These are phyloP conservation scores for Lasioglossum albipes DNA, from an alignment of 1,140 invertebrate genomes.

Conservation along the genomic window DNA sequence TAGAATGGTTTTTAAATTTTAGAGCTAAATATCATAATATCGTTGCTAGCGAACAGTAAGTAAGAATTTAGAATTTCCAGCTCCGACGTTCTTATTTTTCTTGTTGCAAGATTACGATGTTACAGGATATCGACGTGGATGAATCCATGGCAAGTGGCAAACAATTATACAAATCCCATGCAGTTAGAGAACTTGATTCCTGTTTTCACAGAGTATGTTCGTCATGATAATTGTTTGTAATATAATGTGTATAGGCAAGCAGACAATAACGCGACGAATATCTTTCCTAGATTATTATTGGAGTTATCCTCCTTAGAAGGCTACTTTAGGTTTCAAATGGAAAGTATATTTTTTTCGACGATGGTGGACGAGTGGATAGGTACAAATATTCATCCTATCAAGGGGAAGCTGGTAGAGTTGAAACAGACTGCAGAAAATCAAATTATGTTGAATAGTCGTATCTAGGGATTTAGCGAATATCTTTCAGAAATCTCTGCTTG, in stretches of 20 bases:
- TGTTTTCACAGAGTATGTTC: constrained; percentile 80
- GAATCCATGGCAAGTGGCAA: constrained; percentile 85
- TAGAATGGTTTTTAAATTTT: constrained; percentile 82
- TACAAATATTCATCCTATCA: constrained; percentile 80
- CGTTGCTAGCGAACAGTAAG: constrained; percentile 84
- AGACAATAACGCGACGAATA: constrained; percentile 8
- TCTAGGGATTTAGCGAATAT: constrained; percentile 51
- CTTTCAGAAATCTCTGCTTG: constrained; percentile 27
- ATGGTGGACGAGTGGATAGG: constrained; percentile 82
- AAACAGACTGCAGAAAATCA: constrained; percentile 80
- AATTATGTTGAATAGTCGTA: constrained; percentile 76
- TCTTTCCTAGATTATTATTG: constrained; percentile 76
- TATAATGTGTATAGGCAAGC: background rate
- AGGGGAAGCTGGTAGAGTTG: constrained; percentile 78
- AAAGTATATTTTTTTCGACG: constrained; percentile 79
- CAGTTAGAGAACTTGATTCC: constrained; percentile 83
- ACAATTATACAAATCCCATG: constrained; percentile 84
- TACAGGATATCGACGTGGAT: constrained; percentile 84
- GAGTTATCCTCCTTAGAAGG: constrained; percentile 81
- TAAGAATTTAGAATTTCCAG: constrained; percentile 43
- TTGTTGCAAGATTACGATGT: background rate
- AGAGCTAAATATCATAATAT: constrained; percentile 81
- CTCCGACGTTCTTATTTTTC: background rate
- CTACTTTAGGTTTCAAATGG: constrained; percentile 80
- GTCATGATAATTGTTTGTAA: constrained; percentile 3